Evolutionary conservation across 2,797 vertebrate genomes (phyloP).

Genomic region (Sphaeramia orbicularis): DNA sequence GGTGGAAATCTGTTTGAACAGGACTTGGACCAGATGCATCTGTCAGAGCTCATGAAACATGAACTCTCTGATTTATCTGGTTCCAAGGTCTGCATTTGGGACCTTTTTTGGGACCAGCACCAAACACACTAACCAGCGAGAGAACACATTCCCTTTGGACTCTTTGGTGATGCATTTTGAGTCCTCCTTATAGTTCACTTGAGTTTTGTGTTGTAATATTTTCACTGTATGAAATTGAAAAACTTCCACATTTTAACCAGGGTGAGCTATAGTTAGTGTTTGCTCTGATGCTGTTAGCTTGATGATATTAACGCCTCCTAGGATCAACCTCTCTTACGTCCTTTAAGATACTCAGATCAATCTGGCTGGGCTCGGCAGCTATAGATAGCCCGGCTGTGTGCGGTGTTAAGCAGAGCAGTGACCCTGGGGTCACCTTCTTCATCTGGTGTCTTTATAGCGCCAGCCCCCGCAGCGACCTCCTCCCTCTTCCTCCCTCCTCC

Average conservation of each 20-base stretch:
- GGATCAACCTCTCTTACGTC: constrained; percentile 51
- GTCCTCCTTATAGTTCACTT: no score
- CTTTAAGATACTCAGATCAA: constrained; percentile 64
- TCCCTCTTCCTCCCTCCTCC: constrained; percentile 2
- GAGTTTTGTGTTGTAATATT: neutral
- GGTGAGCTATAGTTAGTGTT: constrained; percentile 36
- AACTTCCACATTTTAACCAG: constrained; percentile 14
- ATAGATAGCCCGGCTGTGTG: constrained; percentile 58
- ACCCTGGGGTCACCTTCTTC: constrained; percentile 65
- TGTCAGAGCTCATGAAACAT: no score
- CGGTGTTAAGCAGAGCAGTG: constrained; percentile 57
- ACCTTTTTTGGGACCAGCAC: no score
- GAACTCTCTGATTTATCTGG: no score
- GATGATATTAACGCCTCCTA: constrained; percentile 41
- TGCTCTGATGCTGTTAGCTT: constrained; percentile 48
- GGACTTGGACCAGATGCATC: no score
- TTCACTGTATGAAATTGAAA: neutral
- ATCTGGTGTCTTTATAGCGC: constrained; percentile 71
- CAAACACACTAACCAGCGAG: no score
- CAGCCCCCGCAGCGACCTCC: constrained; percentile 54
- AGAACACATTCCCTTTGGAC: no score
- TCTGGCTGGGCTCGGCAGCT: constrained; percentile 39
- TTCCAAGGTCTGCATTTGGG: no score
- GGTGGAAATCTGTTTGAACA: no score
- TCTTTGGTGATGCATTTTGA: no score